Evolutionary conservation across 2,113 vertebrate species (phyloP), one percentile per base, ranked within the genome.

Genomic region (Engraulis encrasicolus): DNA sequence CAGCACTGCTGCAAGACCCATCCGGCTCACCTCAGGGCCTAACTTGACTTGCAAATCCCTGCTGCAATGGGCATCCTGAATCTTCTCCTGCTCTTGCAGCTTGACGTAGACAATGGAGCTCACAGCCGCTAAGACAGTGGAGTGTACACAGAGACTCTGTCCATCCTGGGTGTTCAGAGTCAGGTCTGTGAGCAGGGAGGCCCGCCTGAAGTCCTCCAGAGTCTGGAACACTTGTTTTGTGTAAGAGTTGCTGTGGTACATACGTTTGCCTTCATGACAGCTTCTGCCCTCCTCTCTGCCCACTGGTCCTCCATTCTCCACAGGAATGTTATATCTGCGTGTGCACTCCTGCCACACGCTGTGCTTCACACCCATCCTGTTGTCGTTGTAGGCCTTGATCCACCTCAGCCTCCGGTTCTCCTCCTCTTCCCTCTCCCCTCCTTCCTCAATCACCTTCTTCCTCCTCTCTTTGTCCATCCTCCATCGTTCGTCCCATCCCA

Each of bases 1-100:
- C 45, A 98, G 89, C 80, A 97, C 83, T 0, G 94, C 94, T 58
- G 93, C 92, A 85, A 96, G 89, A 80, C 94, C 95, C n/a, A 82
- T 23, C 14, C 23, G 34, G 31, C 88, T 85, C 34, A 93, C 90
- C 0, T 49, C 15, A 45, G 79, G 79, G 86, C 49, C 11, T 77
- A 86, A 49, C 23, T 34, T 1, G 27, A 74, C 1, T 31, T 15
- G 66, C 23, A 31, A 34, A 6, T 50, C 48, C 20, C 1, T 34
- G 45, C 9, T 38, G 6, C 36, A 80, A 27, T 40, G 40, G 3
- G 4, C 40, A 45, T 45, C 9, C 40, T 45, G 40, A 11, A 0
- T 4, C 79, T 38, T 0, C 79, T 54, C 38, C 85, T 78, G 82
- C 20, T 81, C 6, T 17, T 1, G 84, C n/a, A 92, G 79, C 23